These are phyloP conservation scores for Oasisia sp. DNA, from an alignment of 2,888 invertebrate genomes.

Conservation along the genomic window DNA sequence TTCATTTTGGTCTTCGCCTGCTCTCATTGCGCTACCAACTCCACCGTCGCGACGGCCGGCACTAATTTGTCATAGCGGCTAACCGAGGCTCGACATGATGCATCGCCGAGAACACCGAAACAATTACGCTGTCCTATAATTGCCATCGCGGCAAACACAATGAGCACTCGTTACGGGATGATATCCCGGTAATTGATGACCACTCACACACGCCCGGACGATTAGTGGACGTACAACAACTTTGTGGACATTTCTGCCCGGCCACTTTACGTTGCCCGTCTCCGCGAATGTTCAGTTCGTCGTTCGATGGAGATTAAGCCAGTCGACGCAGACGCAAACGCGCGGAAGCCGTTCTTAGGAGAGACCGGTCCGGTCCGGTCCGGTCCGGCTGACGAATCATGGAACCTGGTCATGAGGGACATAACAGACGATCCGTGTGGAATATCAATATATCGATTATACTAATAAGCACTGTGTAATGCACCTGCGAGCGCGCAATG, in stretches of 20 bases:
- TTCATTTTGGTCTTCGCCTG: not conserved
- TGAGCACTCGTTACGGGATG: not conserved
- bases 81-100: not conserved
- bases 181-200: not conserved
- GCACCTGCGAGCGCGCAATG: not conserved
- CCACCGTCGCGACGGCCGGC: not conserved
- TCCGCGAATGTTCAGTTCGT: not conserved
- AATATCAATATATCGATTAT: not conserved
- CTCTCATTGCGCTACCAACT: not conserved
- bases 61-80: not conserved
- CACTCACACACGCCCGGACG: not conserved
- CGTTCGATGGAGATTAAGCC: not conserved
- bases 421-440: constrained; percentile 17
- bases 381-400: too few relatives aligned
- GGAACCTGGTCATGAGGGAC: not conserved
- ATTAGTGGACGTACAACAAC: not conserved
- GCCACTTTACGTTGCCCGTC: not conserved
- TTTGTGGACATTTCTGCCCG: not conserved
- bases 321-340: not conserved
- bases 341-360: not conserved
- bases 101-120: not conserved
- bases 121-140: not conserved
- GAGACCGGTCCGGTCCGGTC: not conserved
- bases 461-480: constrained; percentile 13
- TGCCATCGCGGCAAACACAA: not conserved